Percentiles rank a stretch among this genome's conserved stretches.
Conservation (phyloP, 1,140 invertebrate species). For the Temnothorax longispinosus region DNA sequence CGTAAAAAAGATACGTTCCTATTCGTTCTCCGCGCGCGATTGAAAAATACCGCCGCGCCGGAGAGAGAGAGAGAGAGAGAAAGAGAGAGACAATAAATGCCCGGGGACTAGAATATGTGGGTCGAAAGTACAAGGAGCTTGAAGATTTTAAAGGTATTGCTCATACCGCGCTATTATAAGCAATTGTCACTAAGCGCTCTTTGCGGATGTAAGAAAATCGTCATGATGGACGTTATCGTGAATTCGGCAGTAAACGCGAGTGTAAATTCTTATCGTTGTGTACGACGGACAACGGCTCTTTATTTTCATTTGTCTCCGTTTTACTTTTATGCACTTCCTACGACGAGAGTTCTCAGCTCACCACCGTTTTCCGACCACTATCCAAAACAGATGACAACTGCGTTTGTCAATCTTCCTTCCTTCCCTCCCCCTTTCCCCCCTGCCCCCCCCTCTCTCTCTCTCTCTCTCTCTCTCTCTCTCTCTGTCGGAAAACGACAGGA, state of each 20-base stretch:
- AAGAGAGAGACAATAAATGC: neutral
- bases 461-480: neutral
- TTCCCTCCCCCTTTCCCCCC: neutral
- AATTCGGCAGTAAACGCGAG: slow-evolving; percentile 1
- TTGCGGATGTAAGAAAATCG: slow-evolving; percentile 14
- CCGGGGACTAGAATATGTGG: neutral
- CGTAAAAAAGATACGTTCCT: slow-evolving; percentile 17
- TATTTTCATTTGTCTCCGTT: slow-evolving; percentile 14
- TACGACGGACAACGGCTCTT: neutral
- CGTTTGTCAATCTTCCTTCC: slow-evolving; percentile 1
- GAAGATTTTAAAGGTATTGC: neutral
- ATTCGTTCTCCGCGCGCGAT: slow-evolving; percentile 2
- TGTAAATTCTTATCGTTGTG: slow-evolving; percentile 31
- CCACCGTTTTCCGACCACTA: neutral
- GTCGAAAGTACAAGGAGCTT: neutral
- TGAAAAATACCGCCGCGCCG: slow-evolving; percentile 21
- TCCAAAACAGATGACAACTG: slow-evolving; percentile 15
- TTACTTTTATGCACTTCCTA: slow-evolving; percentile 27
- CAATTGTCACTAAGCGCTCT: neutral
- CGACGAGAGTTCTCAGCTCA: slow-evolving; percentile 5
- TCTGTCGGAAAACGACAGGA: neutral
- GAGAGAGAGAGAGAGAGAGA: neutral
- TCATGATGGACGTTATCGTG: neutral
- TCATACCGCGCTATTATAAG: neutral
- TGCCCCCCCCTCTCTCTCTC: too few relatives aligned